These are phyloP conservation scores for Pachycephala philippinensis DNA, from an alignment of 2,113 vertebrate species.

Conservation along the genomic window DNA sequence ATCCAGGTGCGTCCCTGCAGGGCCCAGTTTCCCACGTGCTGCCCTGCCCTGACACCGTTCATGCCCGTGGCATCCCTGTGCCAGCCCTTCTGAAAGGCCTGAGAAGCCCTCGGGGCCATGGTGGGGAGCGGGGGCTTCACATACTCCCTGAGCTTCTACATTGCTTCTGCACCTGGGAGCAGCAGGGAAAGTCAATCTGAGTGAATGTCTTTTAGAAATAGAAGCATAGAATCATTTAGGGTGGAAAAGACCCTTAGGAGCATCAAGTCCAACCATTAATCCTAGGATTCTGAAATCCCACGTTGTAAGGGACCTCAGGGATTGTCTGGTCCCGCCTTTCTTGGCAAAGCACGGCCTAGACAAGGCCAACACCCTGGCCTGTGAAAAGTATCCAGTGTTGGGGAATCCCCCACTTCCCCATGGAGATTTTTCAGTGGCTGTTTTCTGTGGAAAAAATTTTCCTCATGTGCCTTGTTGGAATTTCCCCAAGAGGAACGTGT, in stretches of 20 bases:
- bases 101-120: accelerated
- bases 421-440: not conserved
- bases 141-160: accelerated
- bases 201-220: not conserved
- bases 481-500: not conserved
- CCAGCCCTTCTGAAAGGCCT: not conserved
- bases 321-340: not conserved
- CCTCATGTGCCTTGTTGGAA: not conserved
- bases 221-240: accelerated
- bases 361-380: not conserved
- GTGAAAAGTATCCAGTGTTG: too few species aligned
- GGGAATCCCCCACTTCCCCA: not conserved
- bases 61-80: not conserved
- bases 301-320: not conserved
- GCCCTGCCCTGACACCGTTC: accelerated
- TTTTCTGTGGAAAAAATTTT: not conserved
- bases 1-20: conserved; percentile 80
- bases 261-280: not conserved
- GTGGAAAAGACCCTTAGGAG: not conserved
- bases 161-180: not conserved
- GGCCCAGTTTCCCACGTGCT: accelerated
- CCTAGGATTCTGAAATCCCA: not conserved
- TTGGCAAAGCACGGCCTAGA: accelerated
- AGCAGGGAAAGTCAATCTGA: accelerated
- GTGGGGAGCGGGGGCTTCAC: accelerated